Evolutionary conservation across 2,113 vertebrate genomes (phyloP).

Genomic region (Scomber colias): DNA sequence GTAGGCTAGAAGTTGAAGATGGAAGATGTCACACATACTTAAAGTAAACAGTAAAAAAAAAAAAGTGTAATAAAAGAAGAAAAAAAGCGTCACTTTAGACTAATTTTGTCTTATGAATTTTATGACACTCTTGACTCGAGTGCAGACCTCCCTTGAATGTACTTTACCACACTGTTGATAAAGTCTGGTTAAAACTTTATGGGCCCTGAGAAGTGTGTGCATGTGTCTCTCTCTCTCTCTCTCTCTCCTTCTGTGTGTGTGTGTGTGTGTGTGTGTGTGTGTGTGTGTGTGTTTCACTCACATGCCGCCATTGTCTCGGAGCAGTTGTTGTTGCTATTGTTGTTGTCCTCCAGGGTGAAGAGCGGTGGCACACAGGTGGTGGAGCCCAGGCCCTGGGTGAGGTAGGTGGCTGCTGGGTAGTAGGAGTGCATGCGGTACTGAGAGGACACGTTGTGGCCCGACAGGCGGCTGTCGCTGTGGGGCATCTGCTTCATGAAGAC

Average conservation of each 20-base stretch:
- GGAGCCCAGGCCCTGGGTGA: constrained; percentile 88
- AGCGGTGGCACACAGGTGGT: constrained; percentile 85
- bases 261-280: constrained; percentile 1
- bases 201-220: constrained; percentile 60
- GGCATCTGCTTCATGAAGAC: constrained; percentile 85
- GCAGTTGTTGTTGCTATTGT: constrained; percentile 68
- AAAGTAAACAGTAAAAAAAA: constrained; percentile 43
- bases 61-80: constrained; percentile 46
- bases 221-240: neutral
- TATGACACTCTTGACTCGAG: constrained; percentile 63
- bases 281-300: constrained; percentile 81
- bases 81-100: constrained; percentile 57
- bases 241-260: neutral
- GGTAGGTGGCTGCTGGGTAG: constrained; percentile 89
- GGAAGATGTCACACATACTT: neutral
- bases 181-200: constrained; percentile 82
- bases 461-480: constrained; percentile 84
- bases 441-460: constrained; percentile 85
- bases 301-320: constrained; percentile 86
- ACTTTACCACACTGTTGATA: constrained; percentile 73
- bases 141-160: constrained; percentile 78
- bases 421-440: constrained; percentile 96
- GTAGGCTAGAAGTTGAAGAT: too few species aligned
- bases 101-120: constrained; percentile 69
- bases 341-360: constrained; percentile 88